These are phyloP conservation scores for Urocynchramus pylzowi DNA, from an alignment of 2,113 vertebrate genomes.

Conservation along the genomic window DNA sequence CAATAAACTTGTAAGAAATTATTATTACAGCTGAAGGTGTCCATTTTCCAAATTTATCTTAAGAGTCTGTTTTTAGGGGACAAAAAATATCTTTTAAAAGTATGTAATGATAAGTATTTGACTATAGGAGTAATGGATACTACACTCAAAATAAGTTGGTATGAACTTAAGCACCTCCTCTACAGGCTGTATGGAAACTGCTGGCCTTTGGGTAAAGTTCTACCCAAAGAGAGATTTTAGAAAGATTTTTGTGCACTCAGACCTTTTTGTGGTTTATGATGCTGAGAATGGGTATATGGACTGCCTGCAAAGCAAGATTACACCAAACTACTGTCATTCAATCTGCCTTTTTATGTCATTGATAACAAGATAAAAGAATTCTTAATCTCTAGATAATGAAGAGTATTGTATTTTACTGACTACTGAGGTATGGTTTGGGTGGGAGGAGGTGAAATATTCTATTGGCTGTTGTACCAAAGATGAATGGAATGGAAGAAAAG, in stretches of 20 bases:
- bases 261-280: neutral
- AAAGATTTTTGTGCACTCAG: neutral
- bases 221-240: neutral
- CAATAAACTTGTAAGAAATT: neutral
- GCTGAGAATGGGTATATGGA: neutral
- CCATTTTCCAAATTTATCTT: neutral
- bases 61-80: neutral
- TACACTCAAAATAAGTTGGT: neutral
- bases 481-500: neutral
- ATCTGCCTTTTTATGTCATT: neutral
- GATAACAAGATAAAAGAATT: neutral
- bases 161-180: neutral
- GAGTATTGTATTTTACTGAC: neutral
- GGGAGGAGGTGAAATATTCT: neutral
- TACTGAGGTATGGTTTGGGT: neutral
- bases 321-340: neutral
- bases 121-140: neutral
- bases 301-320: neutral
- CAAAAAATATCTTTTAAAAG: neutral
- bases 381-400: neutral
- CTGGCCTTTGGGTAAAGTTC: neutral
- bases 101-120: neutral
- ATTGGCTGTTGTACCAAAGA: neutral
- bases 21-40: neutral
- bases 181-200: neutral